Evolutionary conservation across 2,797 vertebrate genomes (phyloP).

Genomic region (Tarsius wallacei): DNA sequence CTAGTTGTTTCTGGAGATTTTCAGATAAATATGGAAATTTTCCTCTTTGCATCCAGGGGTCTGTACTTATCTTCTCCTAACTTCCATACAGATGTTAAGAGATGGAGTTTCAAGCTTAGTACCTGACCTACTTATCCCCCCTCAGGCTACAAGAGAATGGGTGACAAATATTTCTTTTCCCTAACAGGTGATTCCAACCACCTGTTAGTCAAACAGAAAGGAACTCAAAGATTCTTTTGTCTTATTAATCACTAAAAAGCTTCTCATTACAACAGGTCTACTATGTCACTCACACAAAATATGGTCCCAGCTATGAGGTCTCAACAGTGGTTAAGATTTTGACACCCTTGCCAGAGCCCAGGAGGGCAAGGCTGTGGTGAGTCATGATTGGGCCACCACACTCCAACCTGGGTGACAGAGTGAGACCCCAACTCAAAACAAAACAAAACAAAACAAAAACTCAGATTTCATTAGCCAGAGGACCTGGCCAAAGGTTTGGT

Average conservation of each 20-base stretch:
- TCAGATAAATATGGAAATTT: neutral
- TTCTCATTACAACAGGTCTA: neutral
- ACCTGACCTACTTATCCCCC: neutral
- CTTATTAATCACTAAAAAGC: constrained; percentile 47
- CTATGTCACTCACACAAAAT: neutral
- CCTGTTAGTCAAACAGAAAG: constrained; percentile 61
- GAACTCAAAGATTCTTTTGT: neutral
- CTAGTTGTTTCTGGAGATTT: neutral
- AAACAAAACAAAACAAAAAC: too few relatives aligned
- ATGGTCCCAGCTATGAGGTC: neutral
- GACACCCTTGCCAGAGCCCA: too few relatives aligned
- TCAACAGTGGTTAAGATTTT: neutral
- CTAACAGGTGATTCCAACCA: constrained; percentile 30
- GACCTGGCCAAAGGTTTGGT: too few relatives aligned
- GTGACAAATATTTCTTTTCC: neutral
- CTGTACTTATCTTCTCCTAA: neutral
- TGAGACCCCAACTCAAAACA: too few relatives aligned
- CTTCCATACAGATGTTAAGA: neutral
- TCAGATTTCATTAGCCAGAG: too few relatives aligned
- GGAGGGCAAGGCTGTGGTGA: too few relatives aligned
- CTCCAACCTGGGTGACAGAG: too few relatives aligned
- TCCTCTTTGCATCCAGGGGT: neutral
- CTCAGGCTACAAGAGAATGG: neutral
- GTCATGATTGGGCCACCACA: too few relatives aligned
- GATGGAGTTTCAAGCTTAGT: neutral